Base-by-base conservation (phyloP, 2,113 vertebrate species). In the Sander lucioperca region DNA sequence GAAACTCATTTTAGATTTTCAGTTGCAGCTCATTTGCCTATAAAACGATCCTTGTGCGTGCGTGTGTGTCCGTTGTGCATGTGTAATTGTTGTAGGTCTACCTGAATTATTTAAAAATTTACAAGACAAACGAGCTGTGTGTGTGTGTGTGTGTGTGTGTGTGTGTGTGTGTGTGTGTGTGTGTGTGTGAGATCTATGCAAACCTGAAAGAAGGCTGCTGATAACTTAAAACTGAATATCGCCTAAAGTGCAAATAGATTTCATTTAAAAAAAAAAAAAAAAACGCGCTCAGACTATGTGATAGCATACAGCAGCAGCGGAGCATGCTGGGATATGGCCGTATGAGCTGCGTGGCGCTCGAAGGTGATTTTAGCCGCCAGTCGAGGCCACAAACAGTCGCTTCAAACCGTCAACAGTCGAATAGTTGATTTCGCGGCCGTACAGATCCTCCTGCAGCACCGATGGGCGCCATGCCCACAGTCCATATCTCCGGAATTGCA, bases 101-200 rank as follows among this genome's bases (percentile, higher is more conserved):
- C 45, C 62, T 86, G 73, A 80, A 76, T 86, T 83, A 84, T 85
- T 74, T 0, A 77, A 56, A 23, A 36, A 86, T 74, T 86, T 85
- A 86, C 78, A 87, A 90, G 76, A 86, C 86, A 92, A 90, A 86
- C 68, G 83, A 69, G 79, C 56, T 43, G 1, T 21, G 54, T 43
- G 70, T 45, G 74, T 33, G 58, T 12, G 66, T 21, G 66, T 21
- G 72, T 25, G 58, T 33, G 73, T 23, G 68, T 27, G 48, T 25
- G 81, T 36, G 77, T 61, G 70, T 73, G 76, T 72, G 30, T 45
- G 61, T 56, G 57, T 58, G 27, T 25, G 77, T 73, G 54, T 39
- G 59, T 56, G 36, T 45, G 62, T 75, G 64, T 69, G 33, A 3
- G 33, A 69, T 82, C 62, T 59, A 79, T 76, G 73, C 67, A 84